Base-by-base conservation (phyloP, 2,888 invertebrate species). In the Amblyteles armatorius region DNA sequence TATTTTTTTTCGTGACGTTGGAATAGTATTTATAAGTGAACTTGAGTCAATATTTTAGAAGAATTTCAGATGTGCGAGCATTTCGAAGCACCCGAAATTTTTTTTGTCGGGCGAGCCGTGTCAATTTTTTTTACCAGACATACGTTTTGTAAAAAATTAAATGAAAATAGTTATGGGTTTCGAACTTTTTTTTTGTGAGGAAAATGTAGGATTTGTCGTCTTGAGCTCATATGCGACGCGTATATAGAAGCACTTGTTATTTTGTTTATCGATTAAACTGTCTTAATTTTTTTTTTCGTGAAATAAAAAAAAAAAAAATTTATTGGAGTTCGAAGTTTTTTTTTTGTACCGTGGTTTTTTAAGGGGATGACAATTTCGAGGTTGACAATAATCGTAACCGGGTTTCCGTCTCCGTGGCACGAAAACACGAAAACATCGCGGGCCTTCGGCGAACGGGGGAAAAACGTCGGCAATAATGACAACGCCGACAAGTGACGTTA, bases 381-480 rank as follows among this genome's bases (percentile, higher is more conserved):
- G 13, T 60, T 19, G 67, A 78, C 68, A 40, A 13, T 69, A 57
- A 69, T 69, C 78, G 57, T 4, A 48, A 57, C 78, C n/a, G 48
- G 40, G 40, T 40, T 40, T 29, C 40, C 44, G 48, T 55, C 48
- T 44, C 6, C 19, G 4, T 78, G 22, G 44, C 6, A 4, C 36
- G 55, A 33, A 57, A 26, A 71, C n/a, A 33, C 9, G 33, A 29
- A 71, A 71, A 52, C 52, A 36, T 71, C 52, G 68, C 11, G 2
- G 26, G 6, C 44, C 7, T 13, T 26, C 26, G 26, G 5, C 26
- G 3, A 1, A 0, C 13, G 26, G 11, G 1, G 29, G 26, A 44
- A 60, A 73, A 73, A 19, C 16, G 48, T 48, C 60, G 29, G 26
- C 29, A 63, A 63, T 19, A 29, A 72, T 36, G 72, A 57, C 72